Percentiles rank a stretch among this genome's conserved stretches.
phyloP scores from a whole-genome alignment of 2,888 invertebrate genomes.

The Iphiclides podalirius region DNA sequence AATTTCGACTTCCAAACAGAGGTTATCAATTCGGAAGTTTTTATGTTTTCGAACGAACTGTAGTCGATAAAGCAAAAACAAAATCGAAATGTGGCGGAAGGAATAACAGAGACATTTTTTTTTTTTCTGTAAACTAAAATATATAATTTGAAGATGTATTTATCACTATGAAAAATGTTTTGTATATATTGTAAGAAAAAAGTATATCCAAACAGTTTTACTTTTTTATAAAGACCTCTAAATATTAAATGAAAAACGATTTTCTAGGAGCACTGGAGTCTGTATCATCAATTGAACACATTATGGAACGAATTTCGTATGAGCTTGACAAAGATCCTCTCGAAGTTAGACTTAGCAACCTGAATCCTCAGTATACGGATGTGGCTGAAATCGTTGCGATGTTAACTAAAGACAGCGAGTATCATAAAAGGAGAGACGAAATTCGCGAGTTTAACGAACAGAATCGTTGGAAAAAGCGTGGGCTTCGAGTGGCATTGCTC shows the following conservation, averaged over 20 bases:
- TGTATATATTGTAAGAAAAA: too few species aligned
- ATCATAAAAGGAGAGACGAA: slow-evolving; percentile 56
- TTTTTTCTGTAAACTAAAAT: too few species aligned
- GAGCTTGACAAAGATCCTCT: slow-evolving; percentile 27
- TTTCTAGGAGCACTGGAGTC: slow-evolving; percentile 81
- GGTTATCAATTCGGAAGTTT: too few species aligned
- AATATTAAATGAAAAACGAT: neutral
- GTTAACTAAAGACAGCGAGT: slow-evolving; percentile 63
- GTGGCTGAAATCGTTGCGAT: slow-evolving; percentile 39
- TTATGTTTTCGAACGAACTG: too few species aligned
- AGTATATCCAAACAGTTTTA: too few species aligned
- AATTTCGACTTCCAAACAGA: too few species aligned
- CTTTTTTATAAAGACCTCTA: too few species aligned
- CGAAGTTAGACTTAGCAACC: slow-evolving; percentile 25
- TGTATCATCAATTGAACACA: slow-evolving; percentile 66
- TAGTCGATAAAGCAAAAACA: too few species aligned
- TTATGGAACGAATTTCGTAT: slow-evolving; percentile 29
- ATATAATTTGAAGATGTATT: too few species aligned
- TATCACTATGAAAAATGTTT: too few species aligned
- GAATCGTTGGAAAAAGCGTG: slow-evolving; percentile 87
- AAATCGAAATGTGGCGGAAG: too few species aligned
- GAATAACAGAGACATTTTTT: too few species aligned
- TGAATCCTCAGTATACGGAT: slow-evolving; percentile 25
- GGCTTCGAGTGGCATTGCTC: slow-evolving; percentile 58
- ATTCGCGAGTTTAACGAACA: slow-evolving; percentile 79